Evolutionary conservation across 2,888 invertebrate genomes (phyloP).

Genomic region (Cosmia trapezina): DNA sequence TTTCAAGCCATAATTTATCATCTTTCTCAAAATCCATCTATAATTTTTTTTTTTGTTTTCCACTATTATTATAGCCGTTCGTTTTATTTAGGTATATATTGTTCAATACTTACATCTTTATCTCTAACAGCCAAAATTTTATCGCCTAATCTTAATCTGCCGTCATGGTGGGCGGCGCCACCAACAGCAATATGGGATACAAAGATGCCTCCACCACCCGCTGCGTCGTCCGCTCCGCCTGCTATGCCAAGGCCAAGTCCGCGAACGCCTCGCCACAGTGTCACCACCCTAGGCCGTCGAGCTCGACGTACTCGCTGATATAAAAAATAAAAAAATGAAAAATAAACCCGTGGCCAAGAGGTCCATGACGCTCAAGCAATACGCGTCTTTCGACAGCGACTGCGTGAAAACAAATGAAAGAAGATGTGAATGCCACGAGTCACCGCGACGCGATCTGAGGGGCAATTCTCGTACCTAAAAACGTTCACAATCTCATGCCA

Average conservation of each 20-base stretch:
- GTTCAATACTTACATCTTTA: conserved; percentile 81
- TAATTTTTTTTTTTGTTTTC: no score
- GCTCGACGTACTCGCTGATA: conserved; percentile 85
- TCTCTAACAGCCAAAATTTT: conserved; percentile 88
- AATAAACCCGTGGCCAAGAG: background rate
- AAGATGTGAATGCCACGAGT: background rate
- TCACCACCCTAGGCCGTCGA: conserved; percentile 85
- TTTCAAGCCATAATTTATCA: background rate
- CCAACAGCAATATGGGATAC: conserved; percentile 88
- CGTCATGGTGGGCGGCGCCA: conserved; percentile 87
- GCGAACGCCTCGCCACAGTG: conserved; percentile 85
- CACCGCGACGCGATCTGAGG: background rate
- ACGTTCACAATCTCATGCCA: no score
- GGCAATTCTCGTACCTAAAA: no score
- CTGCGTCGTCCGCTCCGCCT: conserved; percentile 87
- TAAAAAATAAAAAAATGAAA: background rate
- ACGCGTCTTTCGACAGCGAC: no score
- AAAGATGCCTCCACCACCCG: conserved; percentile 87
- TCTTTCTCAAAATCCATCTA: background rate
- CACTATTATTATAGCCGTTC: background rate
- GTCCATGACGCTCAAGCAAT: background rate
- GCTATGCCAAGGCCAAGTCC: conserved; percentile 88
- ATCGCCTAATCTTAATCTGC: conserved; percentile 87
- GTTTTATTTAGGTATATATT: background rate
- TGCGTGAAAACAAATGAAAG: background rate